These are phyloP conservation scores for Orthosia gracilis DNA, from an alignment of 2,888 invertebrate genomes.

Conservation along the genomic window DNA sequence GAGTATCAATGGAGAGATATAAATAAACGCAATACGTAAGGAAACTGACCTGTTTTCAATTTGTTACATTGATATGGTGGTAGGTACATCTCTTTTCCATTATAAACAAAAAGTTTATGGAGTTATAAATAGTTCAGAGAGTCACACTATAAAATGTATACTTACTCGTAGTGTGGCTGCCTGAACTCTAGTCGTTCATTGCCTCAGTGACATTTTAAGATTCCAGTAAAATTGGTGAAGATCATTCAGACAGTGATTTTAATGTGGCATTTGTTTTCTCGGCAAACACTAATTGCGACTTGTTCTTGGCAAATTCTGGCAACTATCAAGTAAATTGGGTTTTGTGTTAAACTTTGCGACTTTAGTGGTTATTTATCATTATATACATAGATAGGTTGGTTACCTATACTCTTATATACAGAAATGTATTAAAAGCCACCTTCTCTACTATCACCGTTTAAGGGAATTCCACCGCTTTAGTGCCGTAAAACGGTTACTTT, in stretches of 20 bases:
- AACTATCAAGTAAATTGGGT: too few relatives aligned
- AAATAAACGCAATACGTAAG: constrained; percentile 27
- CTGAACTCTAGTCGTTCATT: too few relatives aligned
- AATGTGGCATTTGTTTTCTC: not conserved
- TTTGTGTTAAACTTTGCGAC: too few relatives aligned
- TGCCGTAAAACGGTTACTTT: too few relatives aligned
- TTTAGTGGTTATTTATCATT: too few relatives aligned
- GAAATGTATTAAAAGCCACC: not conserved
- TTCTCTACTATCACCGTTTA: not conserved
- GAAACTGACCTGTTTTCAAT: not conserved
- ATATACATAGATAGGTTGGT: not conserved
- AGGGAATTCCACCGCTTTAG: too few relatives aligned
- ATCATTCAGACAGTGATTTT: not conserved
- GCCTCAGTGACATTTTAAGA: not conserved
- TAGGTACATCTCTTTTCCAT: too few relatives aligned
- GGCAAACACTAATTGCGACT: not conserved
- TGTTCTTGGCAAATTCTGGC: not conserved
- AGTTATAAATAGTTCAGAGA: not conserved
- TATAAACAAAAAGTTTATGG: not conserved
- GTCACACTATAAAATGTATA: too few relatives aligned
- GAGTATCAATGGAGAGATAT: constrained; percentile 45
- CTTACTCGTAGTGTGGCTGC: not conserved
- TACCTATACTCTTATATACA: not conserved
- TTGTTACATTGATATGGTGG: not conserved
- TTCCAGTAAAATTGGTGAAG: not conserved